Conservation (phyloP, 2,888 invertebrate genomes). For the Caenorhabditis doughertyi region DNA sequence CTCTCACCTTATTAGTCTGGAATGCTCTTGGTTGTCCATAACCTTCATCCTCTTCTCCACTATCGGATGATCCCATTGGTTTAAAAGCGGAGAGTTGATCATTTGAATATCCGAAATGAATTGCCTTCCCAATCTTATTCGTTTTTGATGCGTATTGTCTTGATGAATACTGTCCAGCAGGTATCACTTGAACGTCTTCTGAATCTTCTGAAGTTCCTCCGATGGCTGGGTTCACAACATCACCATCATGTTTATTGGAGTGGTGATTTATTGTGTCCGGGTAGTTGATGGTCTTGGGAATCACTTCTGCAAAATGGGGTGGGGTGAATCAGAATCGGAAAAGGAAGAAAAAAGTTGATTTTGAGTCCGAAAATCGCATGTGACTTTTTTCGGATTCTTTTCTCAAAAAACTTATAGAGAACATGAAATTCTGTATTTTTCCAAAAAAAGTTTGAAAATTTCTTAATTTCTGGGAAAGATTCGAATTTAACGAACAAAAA, state of each 20-base stretch:
- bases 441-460: no score
- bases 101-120: conserved; percentile 53
- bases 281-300: conserved; percentile 65
- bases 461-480: no score
- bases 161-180: conserved; percentile 38
- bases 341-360: not conserved
- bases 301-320: no score
- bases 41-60: not conserved
- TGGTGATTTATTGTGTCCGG: conserved; percentile 51
- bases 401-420: no score
- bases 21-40: conserved; percentile 58
- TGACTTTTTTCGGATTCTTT: not conserved
- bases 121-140: conserved; percentile 35
- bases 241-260: conserved; percentile 61
- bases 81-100: conserved; percentile 54
- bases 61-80: conserved; percentile 24
- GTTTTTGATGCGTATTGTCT: conserved; percentile 60
- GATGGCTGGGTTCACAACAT: no score
- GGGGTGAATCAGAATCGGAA: no score
- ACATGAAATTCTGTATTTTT: no score
- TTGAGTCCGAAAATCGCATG: not conserved
- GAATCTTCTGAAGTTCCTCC: conserved; percentile 21
- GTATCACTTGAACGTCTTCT: conserved; percentile 34
- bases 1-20: conserved; percentile 58
- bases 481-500: no score